Percentiles rank a stretch among this genome's conserved stretches.
Evolutionary conservation across 1,140 invertebrate species (phyloP).

Genomic region (Temnothorax nylanderi): DNA sequence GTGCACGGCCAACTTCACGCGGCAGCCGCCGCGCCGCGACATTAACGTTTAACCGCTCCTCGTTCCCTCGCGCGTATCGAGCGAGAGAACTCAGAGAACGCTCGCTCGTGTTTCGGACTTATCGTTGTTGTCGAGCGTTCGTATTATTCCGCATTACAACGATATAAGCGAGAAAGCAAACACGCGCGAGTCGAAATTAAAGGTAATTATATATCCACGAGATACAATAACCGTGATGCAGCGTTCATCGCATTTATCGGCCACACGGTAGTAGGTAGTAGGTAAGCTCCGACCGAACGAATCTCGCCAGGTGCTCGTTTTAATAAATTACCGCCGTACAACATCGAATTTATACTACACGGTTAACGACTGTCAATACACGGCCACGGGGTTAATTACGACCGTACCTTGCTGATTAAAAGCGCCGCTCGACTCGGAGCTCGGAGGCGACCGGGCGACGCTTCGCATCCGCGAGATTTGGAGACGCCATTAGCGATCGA

Average conservation of each 20-base stretch:
- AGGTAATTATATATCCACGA: background rate
- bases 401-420: background rate
- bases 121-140: background rate
- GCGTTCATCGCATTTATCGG: background rate
- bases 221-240: background rate
- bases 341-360: background rate
- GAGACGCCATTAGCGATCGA: too few relatives aligned
- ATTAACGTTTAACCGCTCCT: background rate
- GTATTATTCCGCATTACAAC: background rate
- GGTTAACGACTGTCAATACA: background rate
- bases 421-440: background rate
- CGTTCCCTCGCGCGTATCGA: background rate
- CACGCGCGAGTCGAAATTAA: background rate
- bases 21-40: background rate
- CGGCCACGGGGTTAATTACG: background rate
- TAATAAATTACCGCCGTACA: conserved; percentile 11
- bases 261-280: background rate
- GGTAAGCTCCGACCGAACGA: background rate
- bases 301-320: background rate
- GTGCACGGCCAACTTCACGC: conserved; percentile 12
- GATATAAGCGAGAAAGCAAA: background rate
- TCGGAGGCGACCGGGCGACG: too few relatives aligned
- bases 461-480: too few relatives aligned
- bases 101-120: background rate
- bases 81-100: background rate